Evolutionary conservation across 2,113 vertebrate genomes (phyloP), one percentile per base, ranked within the genome.

Genomic region (Chelonoidis abingdonii): DNA sequence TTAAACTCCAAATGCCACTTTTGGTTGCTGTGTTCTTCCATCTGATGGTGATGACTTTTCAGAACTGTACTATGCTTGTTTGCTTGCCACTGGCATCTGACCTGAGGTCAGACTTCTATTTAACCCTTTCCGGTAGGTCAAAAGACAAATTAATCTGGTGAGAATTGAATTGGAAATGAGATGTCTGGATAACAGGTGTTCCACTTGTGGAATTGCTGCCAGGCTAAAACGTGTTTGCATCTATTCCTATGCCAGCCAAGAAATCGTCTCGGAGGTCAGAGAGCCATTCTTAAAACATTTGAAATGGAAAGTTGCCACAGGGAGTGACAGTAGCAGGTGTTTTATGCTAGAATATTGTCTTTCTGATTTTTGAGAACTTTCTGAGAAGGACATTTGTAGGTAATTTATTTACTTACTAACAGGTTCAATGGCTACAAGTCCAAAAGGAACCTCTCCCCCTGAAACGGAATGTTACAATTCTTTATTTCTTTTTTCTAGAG

Each of bases 151-250:
- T 98, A 98, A 98, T 98, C 98, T 98, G 95, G 94, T 97, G 97
- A 98, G 97, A 97, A 97, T 96, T 97, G 97, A 98, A 98, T 97
- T 98, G 98, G 96, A 98, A 98, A 98, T 97, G 95, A 98, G 96
- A 95, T 98, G 97, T 98, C 97, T 98, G 98, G 94, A 97, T 96
- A 98, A 96, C 99, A 99, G 99, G 99, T 99, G 99, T 98, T 98
- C 94, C 94, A 97, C 44, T 88, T 22, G 10, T 92, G 97, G 97
- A 98, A 98, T 98, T 98, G 96, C 84, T 97, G 97, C 98, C 98
- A 98, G 98, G 97, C 98, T 98, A 93, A 98, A 98, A 97, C 62
- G 65, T 98, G 97, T 97, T 98, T 94, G 90, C 95, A 56, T 97
- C 95, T 97, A 86, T 94, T 96, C 96, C 97, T 95, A 93, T 96